Evolutionary conservation across 2,797 vertebrate species (phyloP), one percentile per base, ranked within the genome.

Genomic region (Chanos chanos): DNA sequence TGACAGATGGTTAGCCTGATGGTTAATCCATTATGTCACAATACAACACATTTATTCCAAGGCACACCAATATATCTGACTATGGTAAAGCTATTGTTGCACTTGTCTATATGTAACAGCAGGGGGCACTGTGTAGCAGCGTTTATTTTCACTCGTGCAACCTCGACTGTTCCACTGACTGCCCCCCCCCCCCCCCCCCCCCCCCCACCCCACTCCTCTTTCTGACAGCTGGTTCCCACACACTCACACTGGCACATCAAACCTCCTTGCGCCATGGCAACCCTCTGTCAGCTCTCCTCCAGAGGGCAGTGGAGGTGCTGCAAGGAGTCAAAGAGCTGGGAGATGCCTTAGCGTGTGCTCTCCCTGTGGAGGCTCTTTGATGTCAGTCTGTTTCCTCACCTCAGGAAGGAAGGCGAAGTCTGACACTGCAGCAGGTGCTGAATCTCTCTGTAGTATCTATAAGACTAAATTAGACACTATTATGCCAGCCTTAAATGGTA

Each of bases 291-390:
- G 13, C 13, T 37, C 36, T 36, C 15, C 37, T 37, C 36, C 13
- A 40, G 37, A 39, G 10, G 4, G 27, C 43, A 36, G 18, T 12
- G 27, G 43, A 55, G 24, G 6, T 10, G 0, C 21, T 54, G 34
- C 33, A 21, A n/a, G 10, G 40, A 55, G 16, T 63, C 13, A 15
- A 18, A 44, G 30, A 61, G 16, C 27, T 7, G 15, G 5, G n/a
- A 24, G 36, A 9, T 43, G 39, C 18, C 22, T 27, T 18, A 3
- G 22, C 18, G 47, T 40, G 37, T 7, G 7, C 19, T 5, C 50
- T 37, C n/a, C 37, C 34, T 37, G 22, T 24, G 5, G 49, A n/a
- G 30, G 15, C 34, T 37, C 37, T 54, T 37, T 53, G 50, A 53
- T 53, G 50, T 37, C 15, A 15, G 33, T 27, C 21, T 36, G 18